Percentiles rank a stretch among this genome's conserved stretches.
These are phyloP conservation scores for Mesorhabditis sp. DNA, from an alignment of 2,888 invertebrate species.

Conservation along the genomic window DNA sequence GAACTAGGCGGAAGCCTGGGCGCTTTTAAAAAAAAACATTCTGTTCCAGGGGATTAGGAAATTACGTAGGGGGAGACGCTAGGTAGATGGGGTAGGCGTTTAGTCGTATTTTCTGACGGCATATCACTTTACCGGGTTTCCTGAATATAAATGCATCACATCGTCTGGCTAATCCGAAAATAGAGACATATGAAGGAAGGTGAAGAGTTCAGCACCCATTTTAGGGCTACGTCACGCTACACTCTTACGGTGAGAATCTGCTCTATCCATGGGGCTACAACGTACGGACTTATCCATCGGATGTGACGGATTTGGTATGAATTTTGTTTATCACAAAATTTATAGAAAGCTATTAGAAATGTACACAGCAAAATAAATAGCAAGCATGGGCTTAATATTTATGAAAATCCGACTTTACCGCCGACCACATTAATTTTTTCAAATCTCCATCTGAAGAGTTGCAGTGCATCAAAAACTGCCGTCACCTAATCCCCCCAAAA, in stretches of 20 bases:
- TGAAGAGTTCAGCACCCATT: not conserved
- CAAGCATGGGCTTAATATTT: not conserved
- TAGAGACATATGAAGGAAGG: not conserved
- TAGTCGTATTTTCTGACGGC: not conserved
- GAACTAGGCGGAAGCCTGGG: too few species aligned
- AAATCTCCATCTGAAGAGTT: too few species aligned
- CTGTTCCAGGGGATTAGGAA: too few species aligned
- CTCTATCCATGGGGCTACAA: slow-evolving; percentile 51
- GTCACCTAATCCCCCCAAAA: too few species aligned
- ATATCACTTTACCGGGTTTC: too few species aligned
- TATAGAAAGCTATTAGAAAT: not conserved
- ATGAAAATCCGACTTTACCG: slow-evolving; percentile 3
- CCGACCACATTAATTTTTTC: too few species aligned
- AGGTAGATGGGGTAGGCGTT: not conserved
- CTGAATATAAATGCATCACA: too few species aligned
- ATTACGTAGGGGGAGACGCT: too few species aligned
- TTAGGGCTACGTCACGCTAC: slow-evolving; percentile 37
- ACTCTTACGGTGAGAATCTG: slow-evolving; percentile 49
- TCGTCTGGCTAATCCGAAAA: too few species aligned
- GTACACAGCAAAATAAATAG: slow-evolving; percentile 8
- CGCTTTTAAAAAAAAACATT: too few species aligned
- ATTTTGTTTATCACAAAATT: too few species aligned
- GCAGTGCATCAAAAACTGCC: too few species aligned
- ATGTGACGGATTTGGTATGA: slow-evolving; percentile 42
- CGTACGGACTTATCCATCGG: slow-evolving; percentile 30